Evolutionary conservation across 2,888 invertebrate genomes (phyloP).

Genomic region (Tryphoninae sp.): DNA sequence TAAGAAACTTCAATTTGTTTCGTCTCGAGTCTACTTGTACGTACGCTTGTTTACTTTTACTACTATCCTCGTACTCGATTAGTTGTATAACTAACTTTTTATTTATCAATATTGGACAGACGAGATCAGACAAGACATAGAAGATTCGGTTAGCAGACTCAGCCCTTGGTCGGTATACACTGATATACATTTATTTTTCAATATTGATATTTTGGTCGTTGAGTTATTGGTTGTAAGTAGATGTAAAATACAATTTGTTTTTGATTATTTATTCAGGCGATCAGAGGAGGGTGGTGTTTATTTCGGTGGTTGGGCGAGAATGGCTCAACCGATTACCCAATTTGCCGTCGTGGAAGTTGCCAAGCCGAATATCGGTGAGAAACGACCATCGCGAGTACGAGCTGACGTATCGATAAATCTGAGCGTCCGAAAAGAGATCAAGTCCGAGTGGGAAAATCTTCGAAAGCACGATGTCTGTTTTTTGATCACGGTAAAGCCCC

Average conservation of each 20-base stretch:
- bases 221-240: no score
- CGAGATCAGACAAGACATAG: slow-evolving; percentile 99
- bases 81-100: background rate
- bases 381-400: slow-evolving; percentile 96
- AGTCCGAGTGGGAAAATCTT: slow-evolving; percentile 97
- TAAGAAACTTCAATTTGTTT: slow-evolving; percentile 98
- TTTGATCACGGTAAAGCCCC: slow-evolving; percentile 94
- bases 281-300: slow-evolving; percentile 92
- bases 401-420: slow-evolving; percentile 97
- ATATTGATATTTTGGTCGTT: background rate
- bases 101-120: slow-evolving; percentile 83
- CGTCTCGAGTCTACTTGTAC: slow-evolving; percentile 98
- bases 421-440: slow-evolving; percentile 94
- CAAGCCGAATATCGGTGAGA: slow-evolving; percentile 96
- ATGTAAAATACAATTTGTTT: no score
- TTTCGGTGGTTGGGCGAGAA: slow-evolving; percentile 99
- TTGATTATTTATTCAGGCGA: slow-evolving; percentile 83
- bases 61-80: background rate
- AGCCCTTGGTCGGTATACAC: slow-evolving; percentile 91
- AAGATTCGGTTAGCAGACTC: slow-evolving; percentile 96
- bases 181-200: slow-evolving; percentile 20
- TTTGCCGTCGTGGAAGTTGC: slow-evolving; percentile 98
- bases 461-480: slow-evolving; percentile 99
- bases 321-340: slow-evolving; percentile 96
- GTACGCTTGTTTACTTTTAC: slow-evolving; percentile 76